These are phyloP conservation scores for Drosophila subsilvestris DNA, from an alignment of 2,888 invertebrate species.

Conservation along the genomic window DNA sequence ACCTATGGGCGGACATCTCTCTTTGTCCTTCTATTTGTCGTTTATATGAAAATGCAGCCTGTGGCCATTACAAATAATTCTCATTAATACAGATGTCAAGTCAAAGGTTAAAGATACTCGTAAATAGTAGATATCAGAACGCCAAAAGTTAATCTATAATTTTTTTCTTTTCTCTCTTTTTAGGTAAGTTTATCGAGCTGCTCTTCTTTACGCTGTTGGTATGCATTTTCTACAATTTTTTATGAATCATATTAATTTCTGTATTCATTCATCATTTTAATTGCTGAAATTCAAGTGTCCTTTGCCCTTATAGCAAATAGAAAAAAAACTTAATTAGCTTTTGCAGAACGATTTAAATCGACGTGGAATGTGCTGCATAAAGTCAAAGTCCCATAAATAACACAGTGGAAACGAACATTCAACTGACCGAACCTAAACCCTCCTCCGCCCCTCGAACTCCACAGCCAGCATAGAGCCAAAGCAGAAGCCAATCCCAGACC, in stretches of 20 bases:
- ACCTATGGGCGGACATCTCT: neutral
- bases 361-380: conserved; percentile 44
- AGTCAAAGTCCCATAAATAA: conserved; percentile 29
- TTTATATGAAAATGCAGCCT: conserved; percentile 64
- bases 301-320: neutral
- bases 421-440: conserved; percentile 40
- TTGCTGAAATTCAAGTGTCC: conserved; percentile 20
- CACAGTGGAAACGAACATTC: conserved; percentile 29
- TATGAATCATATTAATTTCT: neutral
- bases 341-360: conserved; percentile 42
- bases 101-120: conserved; percentile 10
- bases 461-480: conserved; percentile 6
- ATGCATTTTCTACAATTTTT: neutral
- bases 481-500: conserved; percentile 17
- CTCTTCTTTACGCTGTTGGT: conserved; percentile 14
- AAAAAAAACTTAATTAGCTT: conserved; percentile 37
- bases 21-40: conserved; percentile 53
- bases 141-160: neutral
- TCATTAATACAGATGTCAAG: conserved; percentile 64
- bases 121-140: neutral
- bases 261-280: conserved; percentile 24
- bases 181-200: conserved; percentile 13
- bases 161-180: neutral
- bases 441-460: neutral
- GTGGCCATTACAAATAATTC: conserved; percentile 37